phyloP scores from a whole-genome alignment of 2,797 vertebrate species.

The Gorsachius magnificus region DNA sequence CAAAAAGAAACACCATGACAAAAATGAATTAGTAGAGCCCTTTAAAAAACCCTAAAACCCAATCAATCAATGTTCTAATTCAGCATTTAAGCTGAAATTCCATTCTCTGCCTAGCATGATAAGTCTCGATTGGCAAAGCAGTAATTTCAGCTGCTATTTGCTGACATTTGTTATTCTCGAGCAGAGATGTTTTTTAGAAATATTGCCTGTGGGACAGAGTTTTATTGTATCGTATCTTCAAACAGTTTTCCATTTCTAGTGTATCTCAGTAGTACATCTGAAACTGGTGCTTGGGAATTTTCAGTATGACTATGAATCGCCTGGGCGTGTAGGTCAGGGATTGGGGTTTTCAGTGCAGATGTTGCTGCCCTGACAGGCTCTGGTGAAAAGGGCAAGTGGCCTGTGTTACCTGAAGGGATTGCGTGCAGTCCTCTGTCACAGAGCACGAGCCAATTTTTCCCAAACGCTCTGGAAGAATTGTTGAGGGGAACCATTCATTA shows the following conservation, averaged over 20 bases:
- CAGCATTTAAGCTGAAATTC: background rate
- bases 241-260: background rate
- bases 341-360: background rate
- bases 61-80: background rate
- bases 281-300: background rate
- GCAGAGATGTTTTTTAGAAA: background rate
- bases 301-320: background rate
- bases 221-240: background rate
- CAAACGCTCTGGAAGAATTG: background rate
- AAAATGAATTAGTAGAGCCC: background rate
- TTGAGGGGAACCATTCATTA: background rate
- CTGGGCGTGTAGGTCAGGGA: background rate
- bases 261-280: background rate
- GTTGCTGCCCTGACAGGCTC: background rate
- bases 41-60: background rate
- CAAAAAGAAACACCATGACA: background rate
- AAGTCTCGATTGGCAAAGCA: background rate
- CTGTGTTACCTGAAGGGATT: background rate
- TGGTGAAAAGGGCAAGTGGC: background rate
- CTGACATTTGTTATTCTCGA: background rate
- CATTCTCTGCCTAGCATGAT: background rate
- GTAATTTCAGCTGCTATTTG: background rate
- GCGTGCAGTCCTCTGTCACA: accelerated
- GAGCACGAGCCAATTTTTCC: accelerated
- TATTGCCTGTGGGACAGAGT: background rate